Percentiles rank a stretch among this genome's conserved stretches.
These are phyloP conservation scores for Dreissena rostriformis DNA, from an alignment of 1,140 invertebrate genomes.

Conservation along the genomic window DNA sequence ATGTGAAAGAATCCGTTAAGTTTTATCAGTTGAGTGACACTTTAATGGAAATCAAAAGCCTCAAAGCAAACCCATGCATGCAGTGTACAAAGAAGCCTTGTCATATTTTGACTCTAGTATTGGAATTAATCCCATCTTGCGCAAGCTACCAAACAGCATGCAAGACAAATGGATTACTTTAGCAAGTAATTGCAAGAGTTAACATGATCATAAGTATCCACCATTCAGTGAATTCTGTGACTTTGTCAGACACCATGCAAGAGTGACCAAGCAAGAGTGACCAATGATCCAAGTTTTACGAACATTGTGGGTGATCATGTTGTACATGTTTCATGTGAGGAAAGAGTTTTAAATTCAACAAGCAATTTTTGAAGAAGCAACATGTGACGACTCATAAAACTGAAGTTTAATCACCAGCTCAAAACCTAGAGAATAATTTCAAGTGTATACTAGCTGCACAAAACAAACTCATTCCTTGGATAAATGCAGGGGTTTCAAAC, in stretches of 20 bases:
- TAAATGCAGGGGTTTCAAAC: not conserved
- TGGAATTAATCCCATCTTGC: slow-evolving; percentile 5
- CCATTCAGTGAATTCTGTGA: slow-evolving; percentile 7
- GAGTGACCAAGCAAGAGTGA: not conserved
- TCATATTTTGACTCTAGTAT: slow-evolving; percentile 22
- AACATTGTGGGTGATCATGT: not conserved
- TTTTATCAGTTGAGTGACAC: slow-evolving; percentile 2
- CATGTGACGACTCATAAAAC: slow-evolving; percentile 7
- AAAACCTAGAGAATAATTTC: not conserved
- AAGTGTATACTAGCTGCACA: not conserved
- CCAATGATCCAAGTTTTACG: slow-evolving; percentile 2
- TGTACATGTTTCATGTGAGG: not conserved
- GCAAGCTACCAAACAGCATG: slow-evolving; percentile 6
- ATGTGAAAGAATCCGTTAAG: not conserved
- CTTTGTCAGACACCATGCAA: not conserved
- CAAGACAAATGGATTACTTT: slow-evolving; percentile 15
- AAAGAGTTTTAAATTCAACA: not conserved
- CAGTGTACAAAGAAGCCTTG: not conserved
- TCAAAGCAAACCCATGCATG: slow-evolving; percentile 8
- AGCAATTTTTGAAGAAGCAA: not conserved
- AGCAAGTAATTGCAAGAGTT: not conserved
- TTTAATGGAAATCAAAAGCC: not conserved
- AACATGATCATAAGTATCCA: not conserved
- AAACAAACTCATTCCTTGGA: slow-evolving; percentile 1
- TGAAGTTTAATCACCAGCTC: not conserved